Evolutionary conservation across 2,888 invertebrate species (phyloP), one percentile per base, ranked within the genome.

Genomic region (Drosophila pseudotakahashii): DNA sequence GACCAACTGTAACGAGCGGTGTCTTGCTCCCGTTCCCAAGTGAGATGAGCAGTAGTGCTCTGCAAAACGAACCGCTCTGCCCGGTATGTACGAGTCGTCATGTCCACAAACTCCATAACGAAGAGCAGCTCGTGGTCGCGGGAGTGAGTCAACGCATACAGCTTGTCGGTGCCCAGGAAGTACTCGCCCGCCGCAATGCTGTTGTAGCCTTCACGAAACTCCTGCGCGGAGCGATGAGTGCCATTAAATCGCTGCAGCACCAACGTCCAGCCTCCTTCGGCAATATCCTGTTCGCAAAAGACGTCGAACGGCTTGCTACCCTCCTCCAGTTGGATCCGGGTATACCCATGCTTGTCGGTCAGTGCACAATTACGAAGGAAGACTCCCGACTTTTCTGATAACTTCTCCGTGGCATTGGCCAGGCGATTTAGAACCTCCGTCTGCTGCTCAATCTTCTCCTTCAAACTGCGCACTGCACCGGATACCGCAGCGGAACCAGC

Each of bases 81-180:
- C 44, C 42, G 61, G 30, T 48, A 37, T 1, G 23, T 53, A 26
- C 26, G 52, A 1, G 26, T 69, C 1, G 70, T 42, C 26, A 32
- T 39, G 36, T 72, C 64, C 10, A 47, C 30, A 9, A 58, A 58
- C 50, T 69, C 57, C 37, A 69, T n/a, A n/a, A 69, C 57, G 13
- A 69, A 69, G 14, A 72, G 41, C 39, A 72, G 23, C 53, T 72
- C 69, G 32, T 72, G 70, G 11, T 53, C 36, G 0, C 71, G 48
- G 2, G 71, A 72, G 11, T 72, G 45, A 2, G 71, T 70, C 37
- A 71, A 26, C 3, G 55, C 71, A 39, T 71, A 71, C 3, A 71
- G 36, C 19, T 69, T 69, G 9, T 71, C 69, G 11, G 69, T 61
- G 23, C 71, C 69, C 45, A 71, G 41, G 32, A 71, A 71, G 47